Conservation (phyloP, 1,140 invertebrate species). For the Lutraria rhynchaena region DNA sequence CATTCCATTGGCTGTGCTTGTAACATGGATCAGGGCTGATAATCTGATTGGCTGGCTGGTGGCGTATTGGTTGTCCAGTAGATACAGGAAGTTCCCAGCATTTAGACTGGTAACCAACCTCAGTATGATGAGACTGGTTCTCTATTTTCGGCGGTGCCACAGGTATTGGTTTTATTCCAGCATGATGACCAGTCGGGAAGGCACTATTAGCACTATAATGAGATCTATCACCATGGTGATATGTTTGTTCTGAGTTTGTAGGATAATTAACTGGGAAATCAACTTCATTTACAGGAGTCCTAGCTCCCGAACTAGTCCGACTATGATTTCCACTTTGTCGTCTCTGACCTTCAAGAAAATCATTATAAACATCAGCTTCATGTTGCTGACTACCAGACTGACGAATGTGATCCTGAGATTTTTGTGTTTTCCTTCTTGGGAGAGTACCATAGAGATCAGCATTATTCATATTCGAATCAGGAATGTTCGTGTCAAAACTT, state of each 20-base stretch:
- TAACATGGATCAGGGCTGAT: constrained; percentile 1
- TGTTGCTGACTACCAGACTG: constrained; percentile 51
- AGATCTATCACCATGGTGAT: not conserved
- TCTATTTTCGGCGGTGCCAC: constrained; percentile 48
- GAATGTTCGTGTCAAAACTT: constrained; percentile 47
- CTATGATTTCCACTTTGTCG: constrained; percentile 45
- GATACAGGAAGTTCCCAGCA: constrained; percentile 19
- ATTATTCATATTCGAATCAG: constrained; percentile 27
- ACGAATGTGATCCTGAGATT: constrained; percentile 51
- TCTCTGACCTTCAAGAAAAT: constrained; percentile 53
- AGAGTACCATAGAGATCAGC: constrained; percentile 58
- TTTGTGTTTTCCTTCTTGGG: constrained; percentile 50
- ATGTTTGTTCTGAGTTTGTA: not conserved
- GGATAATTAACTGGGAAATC: constrained; percentile 11
- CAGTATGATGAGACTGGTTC: constrained; percentile 58
- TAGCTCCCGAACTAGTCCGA: constrained; percentile 42
- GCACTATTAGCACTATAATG: constrained; percentile 10
- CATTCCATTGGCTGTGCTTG: not conserved
- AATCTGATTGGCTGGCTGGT: constrained; percentile 16
- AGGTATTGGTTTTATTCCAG: constrained; percentile 32
- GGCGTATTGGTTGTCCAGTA: constrained; percentile 16
- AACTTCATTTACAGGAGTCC: constrained; percentile 50
- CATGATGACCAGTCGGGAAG: not conserved
- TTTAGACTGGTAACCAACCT: constrained; percentile 53
- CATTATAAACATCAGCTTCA: constrained; percentile 51